phyloP scores from a whole-genome alignment of 2,888 invertebrate genomes.

The Nematopogon swammerdamellus region DNA sequence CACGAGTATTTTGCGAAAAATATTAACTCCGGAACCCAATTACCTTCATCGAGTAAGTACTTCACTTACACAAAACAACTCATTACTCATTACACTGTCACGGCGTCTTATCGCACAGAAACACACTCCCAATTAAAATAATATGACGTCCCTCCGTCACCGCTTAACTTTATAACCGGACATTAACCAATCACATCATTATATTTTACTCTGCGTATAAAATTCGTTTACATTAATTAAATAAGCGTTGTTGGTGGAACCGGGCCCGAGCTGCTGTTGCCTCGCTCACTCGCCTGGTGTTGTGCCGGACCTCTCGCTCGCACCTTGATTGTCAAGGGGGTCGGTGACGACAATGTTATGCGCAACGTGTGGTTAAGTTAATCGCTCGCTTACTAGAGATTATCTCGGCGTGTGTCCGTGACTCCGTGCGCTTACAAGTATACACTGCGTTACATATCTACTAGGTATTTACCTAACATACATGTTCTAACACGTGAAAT shows the following conservation, averaged over 20 bases:
- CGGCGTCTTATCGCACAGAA: neutral
- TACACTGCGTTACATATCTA: no score
- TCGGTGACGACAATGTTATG: neutral
- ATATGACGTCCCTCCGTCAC: neutral
- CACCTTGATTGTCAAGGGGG: neutral
- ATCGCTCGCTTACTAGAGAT: neutral
- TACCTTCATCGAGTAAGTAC: neutral
- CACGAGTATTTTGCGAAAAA: neutral
- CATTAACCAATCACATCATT: conserved; percentile 18
- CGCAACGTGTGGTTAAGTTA: neutral
- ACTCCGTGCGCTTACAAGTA: neutral
- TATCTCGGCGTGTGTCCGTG: neutral
- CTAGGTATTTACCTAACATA: no score
- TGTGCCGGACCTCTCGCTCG: neutral
- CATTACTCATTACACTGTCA: neutral
- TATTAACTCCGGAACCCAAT: neutral
- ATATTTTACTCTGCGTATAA: conserved; percentile 3
- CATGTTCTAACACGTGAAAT: no score
- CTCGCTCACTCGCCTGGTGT: neutral
- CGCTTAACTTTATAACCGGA: conserved; percentile 4
- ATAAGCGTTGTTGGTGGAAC: neutral
- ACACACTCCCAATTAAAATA: neutral
- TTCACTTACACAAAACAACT: neutral
- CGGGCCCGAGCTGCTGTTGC: neutral
- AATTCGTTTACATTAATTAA: conserved; percentile 12